Evolutionary conservation across 2,113 vertebrate species (phyloP), one percentile per base, ranked within the genome.

Genomic region (Erythrocercus mccallii): DNA sequence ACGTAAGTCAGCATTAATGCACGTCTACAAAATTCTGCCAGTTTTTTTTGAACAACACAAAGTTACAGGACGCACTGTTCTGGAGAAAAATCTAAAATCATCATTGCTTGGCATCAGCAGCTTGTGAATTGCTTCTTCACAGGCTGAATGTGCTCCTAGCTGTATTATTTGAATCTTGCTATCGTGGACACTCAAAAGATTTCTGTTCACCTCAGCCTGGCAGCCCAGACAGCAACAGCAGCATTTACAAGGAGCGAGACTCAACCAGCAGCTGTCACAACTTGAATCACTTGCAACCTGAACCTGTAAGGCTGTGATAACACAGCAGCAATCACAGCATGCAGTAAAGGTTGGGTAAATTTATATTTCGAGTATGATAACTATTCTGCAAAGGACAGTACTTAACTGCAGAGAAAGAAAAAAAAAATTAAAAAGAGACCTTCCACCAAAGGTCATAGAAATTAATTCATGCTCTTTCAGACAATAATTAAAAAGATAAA

Each of bases 241-340:
- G 40, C 50, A 45, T 40, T 50, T 40, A 61, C 54, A 62, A 57
- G 50, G n/a, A 78, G 42, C 33, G 3, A 57, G 35, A 51, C 69
- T 33, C 38, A 48, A 92, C 73, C 92, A 96, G 90, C 74, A 94
- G 86, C 91, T 94, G 91, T 86, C 92, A 88, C 7, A 66, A 68
- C 92, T 69, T 64, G 38, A 91, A 93, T 92, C 86, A 74, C 72
- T 81, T 47, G 42, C 82, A 92, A 87, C 31, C 56, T 6, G 20
- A 86, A 77, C 76, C 92, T 94, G 92, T 51, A 90, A 92, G 94
- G 82, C 80, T 96, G 92, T 51, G 95, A 96, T 93, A 95, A 96
- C 88, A 94, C 76, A 92, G 95, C 92, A 95, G 92, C 78, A 91
- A 82, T 73, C 88, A 73, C 88, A 93, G 86, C 88, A 86, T 11